phyloP scores from a whole-genome alignment of 2,113 vertebrate species.

The Larimichthys crocea region DNA sequence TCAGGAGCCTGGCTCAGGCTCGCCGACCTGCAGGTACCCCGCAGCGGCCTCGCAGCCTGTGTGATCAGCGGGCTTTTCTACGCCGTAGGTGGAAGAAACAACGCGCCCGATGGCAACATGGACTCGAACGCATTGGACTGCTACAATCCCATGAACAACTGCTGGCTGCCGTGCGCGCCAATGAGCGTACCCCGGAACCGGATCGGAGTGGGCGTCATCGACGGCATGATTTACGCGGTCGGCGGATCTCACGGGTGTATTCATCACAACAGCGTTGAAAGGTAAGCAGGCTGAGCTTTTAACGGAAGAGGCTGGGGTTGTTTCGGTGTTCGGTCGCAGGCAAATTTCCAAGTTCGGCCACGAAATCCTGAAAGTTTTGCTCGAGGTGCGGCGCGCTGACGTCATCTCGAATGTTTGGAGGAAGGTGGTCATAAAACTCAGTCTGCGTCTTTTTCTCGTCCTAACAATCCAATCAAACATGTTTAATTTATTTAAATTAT shows the following conservation, averaged over 20 bases:
- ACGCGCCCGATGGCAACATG: conserved; percentile 92
- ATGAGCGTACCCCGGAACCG: conserved; percentile 95
- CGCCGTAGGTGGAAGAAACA: conserved; percentile 92
- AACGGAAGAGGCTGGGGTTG: neutral
- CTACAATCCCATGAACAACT: conserved; percentile 96
- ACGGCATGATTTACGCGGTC: conserved; percentile 92
- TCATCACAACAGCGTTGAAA: conserved; percentile 93
- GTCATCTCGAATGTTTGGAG: too few species aligned
- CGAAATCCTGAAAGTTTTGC: neutral
- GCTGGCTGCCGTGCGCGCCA: conserved; percentile 91
- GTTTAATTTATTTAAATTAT: too few species aligned
- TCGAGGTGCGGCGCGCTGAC: too few species aligned
- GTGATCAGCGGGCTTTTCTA: conserved; percentile 94
- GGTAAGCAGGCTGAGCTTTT: conserved; percentile 76
- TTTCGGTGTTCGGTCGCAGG: too few species aligned
- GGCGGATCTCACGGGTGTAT: conserved; percentile 94
- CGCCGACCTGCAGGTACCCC: conserved; percentile 90
- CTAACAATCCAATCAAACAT: too few species aligned
- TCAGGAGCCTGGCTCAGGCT: conserved; percentile 87
- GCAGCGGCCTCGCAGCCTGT: conserved; percentile 92
- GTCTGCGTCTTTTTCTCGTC: too few species aligned
- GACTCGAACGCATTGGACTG: conserved; percentile 93
- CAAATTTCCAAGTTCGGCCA: neutral
- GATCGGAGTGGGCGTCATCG: conserved; percentile 93
- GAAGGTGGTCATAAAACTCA: too few species aligned